Conservation (phyloP, 2,888 invertebrate genomes). For the Caenorhabditis sp. region DNA sequence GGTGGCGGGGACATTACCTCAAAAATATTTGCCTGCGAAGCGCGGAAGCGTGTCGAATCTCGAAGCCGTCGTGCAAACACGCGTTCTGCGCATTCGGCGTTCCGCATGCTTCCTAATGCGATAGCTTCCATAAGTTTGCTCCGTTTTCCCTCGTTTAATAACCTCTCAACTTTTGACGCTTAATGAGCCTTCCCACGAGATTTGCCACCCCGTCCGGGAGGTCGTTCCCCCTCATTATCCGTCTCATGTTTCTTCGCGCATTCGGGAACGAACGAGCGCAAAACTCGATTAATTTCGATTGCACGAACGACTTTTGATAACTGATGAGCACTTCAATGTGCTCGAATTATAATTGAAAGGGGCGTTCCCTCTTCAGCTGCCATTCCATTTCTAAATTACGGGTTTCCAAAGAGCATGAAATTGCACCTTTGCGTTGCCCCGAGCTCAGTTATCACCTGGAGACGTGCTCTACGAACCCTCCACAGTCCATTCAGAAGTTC, state of each 20-base stretch:
- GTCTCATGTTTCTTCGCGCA: slow-evolving; percentile 44
- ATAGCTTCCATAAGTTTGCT: slow-evolving; percentile 11
- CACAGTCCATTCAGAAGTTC: no score
- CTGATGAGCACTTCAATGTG: neutral
- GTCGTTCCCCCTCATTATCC: slow-evolving; percentile 38
- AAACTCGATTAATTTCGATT: slow-evolving; percentile 3
- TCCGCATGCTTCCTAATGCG: slow-evolving; percentile 31
- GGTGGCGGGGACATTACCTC: neutral
- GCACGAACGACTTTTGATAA: slow-evolving; percentile 41
- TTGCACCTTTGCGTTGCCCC: neutral
- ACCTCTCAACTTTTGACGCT: slow-evolving; percentile 49
- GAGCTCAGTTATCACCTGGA: no score
- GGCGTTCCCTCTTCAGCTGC: neutral
- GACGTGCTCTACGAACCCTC: no score
- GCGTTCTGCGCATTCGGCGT: no score
- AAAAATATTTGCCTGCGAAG: slow-evolving; percentile 29
- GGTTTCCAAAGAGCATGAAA: neutral
- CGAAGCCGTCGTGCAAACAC: slow-evolving; percentile 40
- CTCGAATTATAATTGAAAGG: slow-evolving; percentile 1
- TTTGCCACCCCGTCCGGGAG: neutral
- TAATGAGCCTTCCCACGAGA: slow-evolving; percentile 57
- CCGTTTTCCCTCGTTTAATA: no score
- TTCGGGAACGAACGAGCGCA: no score
- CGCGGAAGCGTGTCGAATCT: slow-evolving; percentile 44
- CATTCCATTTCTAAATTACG: neutral